These are phyloP conservation scores for Operophtera brumata DNA, from an alignment of 2,888 invertebrate species.

Conservation along the genomic window DNA sequence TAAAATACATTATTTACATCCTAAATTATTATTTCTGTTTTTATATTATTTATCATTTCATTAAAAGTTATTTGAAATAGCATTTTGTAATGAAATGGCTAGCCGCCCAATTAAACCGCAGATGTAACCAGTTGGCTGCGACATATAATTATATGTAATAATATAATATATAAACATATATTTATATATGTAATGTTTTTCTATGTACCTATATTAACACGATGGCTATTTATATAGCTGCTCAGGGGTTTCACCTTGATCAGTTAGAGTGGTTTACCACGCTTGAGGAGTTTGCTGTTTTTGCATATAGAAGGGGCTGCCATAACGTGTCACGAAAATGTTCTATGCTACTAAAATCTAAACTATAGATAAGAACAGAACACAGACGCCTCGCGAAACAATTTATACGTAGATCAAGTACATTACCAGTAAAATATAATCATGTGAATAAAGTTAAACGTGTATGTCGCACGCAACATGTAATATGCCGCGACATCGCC, in stretches of 20 bases:
- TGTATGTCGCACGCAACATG: slow-evolving; percentile 24
- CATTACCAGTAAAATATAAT: slow-evolving; percentile 16
- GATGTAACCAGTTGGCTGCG: no score
- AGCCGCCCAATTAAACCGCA: no score
- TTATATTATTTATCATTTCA: no score
- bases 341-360: background rate
- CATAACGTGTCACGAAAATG: background rate
- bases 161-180: no score
- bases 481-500: slow-evolving; percentile 16
- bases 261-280: background rate
- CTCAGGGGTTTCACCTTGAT: no score
- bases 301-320: background rate
- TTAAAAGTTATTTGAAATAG: no score
- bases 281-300: background rate
- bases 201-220: background rate
- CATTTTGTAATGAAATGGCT: no score
- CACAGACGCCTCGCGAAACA: background rate
- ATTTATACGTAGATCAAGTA: slow-evolving; percentile 12
- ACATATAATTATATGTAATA: no score
- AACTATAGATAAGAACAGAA: background rate
- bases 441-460: slow-evolving; percentile 19
- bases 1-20: no score
- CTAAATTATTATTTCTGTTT: no score
- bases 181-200: no score
- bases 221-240: background rate